Evolutionary conservation across 2,888 invertebrate species (phyloP), one percentile per base, ranked within the genome.

Genomic region (Drymonia ruficornis): DNA sequence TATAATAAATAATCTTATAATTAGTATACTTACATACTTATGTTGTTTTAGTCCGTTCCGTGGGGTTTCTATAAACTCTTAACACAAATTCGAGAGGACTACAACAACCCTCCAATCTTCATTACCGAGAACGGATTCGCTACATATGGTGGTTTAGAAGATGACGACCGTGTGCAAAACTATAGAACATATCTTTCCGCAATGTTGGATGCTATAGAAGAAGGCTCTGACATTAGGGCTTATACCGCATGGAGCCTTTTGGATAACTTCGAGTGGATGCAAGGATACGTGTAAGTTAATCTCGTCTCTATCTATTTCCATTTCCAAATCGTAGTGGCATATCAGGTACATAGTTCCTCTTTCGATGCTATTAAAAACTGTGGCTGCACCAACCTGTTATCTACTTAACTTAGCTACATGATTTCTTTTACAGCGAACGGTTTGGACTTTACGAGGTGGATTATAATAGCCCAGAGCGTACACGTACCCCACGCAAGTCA

Each of bases 251-350:
- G 95, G 94, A 94, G 94, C 50, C 78, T 95, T 0, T 84, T 95
- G 82, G 95, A 95, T 67, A 95, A 94, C 70, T 94, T 95, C 67
- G 95, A 95, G 74, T 95, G 95, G 94, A 70, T 81, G 38, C 66
- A 75, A 42, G 95, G 95, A 42, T 95, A 94, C 70, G 82, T 76
- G 89, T 93, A 80, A 88, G 90, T 78, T 43, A 43, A 23, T 2
- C 23, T 23, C 23, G 7, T 23, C 1, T 23, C 23, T 23, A 23
- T 4, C 6, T 23, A 23, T 23, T 23, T 6, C 23, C 4, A 6
- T 44, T 8, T 6, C 23, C 1, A 44, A 44, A 18, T 3, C 0
- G 19, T 8, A 23, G n/a, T n/a, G n/a, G n/a, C n/a, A n/a, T n/a
- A n/a, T n/a, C n/a, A n/a, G n/a, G n/a, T n/a, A n/a, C n/a, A n/a